Evolutionary conservation across 2,888 invertebrate species (phyloP).

Genomic region (Amphimallon solstitiale): DNA sequence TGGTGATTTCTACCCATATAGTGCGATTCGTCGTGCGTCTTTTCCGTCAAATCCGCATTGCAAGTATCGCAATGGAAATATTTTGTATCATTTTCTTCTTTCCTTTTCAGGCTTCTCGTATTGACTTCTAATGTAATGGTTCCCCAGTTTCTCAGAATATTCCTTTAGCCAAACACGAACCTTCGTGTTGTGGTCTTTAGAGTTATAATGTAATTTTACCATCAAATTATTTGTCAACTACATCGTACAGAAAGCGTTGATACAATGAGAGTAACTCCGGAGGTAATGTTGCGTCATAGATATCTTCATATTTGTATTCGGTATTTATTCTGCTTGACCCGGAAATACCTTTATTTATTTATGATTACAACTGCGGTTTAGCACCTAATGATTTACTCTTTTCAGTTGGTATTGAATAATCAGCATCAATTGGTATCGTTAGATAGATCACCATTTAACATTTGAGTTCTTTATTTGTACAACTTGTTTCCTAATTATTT

Average conservation of each 20-base stretch:
- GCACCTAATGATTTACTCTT: too few species aligned
- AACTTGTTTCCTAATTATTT: too few species aligned
- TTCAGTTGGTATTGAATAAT: too few species aligned
- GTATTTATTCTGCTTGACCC: too few species aligned
- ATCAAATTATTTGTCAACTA: constrained; percentile 63
- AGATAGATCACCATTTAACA: too few species aligned
- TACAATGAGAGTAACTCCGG: constrained; percentile 64
- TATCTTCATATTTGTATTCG: too few species aligned
- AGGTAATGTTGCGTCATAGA: constrained; percentile 58
- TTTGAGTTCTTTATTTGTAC: too few species aligned
- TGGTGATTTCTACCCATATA: constrained; percentile 71
- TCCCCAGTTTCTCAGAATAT: constrained; percentile 60
- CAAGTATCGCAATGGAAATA: constrained; percentile 68
- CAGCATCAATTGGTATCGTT: too few species aligned
- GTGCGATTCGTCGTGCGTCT: constrained; percentile 71
- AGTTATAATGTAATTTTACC: constrained; percentile 67
- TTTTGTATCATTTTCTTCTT: constrained; percentile 51
- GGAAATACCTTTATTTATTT: too few species aligned
- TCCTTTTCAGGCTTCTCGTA: constrained; percentile 45
- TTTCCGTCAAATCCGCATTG: constrained; percentile 68
- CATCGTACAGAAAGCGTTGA: constrained; percentile 64
- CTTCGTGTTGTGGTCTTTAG: constrained; percentile 67
- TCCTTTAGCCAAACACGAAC: constrained; percentile 64
- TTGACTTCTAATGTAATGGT: constrained; percentile 59
- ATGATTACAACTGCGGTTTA: too few species aligned